phyloP scores from a whole-genome alignment of 2,797 vertebrate species.

The Dendrocincla tyrannina region DNA sequence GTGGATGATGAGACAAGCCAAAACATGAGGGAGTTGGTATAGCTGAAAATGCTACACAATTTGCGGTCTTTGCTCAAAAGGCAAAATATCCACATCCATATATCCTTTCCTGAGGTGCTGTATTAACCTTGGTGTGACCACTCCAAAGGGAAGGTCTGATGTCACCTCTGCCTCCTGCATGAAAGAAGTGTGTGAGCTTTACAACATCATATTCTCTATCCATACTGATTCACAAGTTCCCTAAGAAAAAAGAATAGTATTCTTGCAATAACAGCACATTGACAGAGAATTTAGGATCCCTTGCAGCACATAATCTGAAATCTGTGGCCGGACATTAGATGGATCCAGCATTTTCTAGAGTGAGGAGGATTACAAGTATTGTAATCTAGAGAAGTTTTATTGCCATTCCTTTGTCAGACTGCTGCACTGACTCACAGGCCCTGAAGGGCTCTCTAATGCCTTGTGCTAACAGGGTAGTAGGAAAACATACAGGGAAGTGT shows the following conservation, averaged over 20 bases:
- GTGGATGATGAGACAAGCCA: background rate
- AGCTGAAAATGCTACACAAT: background rate
- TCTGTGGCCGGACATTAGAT: fast-evolving
- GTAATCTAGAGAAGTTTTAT: background rate
- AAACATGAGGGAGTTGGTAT: background rate
- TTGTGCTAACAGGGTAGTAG: background rate
- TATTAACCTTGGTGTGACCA: background rate
- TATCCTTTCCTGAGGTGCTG: background rate
- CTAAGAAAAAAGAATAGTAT: background rate
- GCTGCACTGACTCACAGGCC: background rate
- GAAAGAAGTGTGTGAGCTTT: background rate
- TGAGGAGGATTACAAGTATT: background rate
- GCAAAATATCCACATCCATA: background rate
- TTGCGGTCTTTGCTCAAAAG: background rate
- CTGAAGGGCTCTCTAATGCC: background rate
- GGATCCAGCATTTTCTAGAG: background rate
- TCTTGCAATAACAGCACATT: background rate
- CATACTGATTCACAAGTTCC: background rate
- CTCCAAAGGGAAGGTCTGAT: background rate
- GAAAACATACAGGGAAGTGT: background rate
- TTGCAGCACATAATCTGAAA: background rate
- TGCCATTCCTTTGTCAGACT: background rate
- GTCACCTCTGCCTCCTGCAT: background rate
- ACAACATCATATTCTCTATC: background rate
- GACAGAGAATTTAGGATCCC: background rate